phyloP scores from a whole-genome alignment of 2,888 invertebrate species.

The Agrotis segetum region DNA sequence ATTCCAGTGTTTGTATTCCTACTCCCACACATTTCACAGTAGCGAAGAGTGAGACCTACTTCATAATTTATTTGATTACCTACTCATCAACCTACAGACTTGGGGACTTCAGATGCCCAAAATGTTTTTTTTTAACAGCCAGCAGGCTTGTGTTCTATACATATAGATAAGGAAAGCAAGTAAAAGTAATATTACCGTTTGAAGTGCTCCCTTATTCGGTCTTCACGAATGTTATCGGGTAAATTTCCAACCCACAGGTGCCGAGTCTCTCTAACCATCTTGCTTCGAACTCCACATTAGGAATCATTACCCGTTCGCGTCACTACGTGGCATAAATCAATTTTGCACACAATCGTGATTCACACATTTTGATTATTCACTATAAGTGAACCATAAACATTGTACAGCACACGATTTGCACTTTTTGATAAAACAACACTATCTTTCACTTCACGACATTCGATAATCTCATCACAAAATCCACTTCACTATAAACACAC shows the following conservation, averaged over 20 bases:
- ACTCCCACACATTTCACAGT: conserved; percentile 36
- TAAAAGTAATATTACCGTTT: conserved; percentile 94
- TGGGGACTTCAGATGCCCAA: conserved; percentile 39
- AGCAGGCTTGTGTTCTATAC: conserved; percentile 40
- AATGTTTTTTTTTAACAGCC: conserved; percentile 2
- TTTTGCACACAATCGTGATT: conserved; percentile 89
- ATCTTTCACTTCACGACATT: conserved; percentile 89
- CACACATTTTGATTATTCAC: conserved; percentile 90
- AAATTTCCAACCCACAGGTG: conserved; percentile 99
- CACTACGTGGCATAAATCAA: conserved; percentile 91
- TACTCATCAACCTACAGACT: conserved; percentile 1
- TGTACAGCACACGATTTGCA: conserved; percentile 84
- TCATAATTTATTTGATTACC: neutral
- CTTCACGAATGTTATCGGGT: conserved; percentile 99
- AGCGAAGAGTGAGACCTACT: conserved; percentile 17
- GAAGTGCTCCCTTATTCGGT: conserved; percentile 99
- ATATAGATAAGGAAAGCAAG: conserved; percentile 41
- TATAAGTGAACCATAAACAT: conserved; percentile 83
- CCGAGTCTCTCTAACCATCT: conserved; percentile 99
- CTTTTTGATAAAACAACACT: conserved; percentile 85
- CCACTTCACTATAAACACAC: conserved; percentile 90
- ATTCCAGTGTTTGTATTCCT: conserved; percentile 26
- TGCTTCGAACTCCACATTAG: conserved; percentile 98
- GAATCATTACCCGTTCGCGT: conserved; percentile 93
- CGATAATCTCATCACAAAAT: conserved; percentile 89